A percentile compares a stretch with the other conserved stretches of the same genome.
These are phyloP conservation scores for Pseudococcus longispinus DNA, from an alignment of 2,888 invertebrate species.

Conservation along the genomic window DNA sequence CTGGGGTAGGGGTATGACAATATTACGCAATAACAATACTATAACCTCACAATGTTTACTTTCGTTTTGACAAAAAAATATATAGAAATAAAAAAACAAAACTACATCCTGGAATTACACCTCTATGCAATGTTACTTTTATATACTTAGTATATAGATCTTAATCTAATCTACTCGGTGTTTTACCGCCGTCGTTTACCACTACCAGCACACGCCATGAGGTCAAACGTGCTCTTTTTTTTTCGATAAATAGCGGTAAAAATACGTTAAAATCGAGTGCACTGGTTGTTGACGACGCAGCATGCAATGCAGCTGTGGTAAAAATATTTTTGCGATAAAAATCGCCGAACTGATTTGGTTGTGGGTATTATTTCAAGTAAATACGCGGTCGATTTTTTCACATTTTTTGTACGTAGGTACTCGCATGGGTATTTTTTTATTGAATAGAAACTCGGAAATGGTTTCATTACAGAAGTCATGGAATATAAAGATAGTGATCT, in stretches of 20 bases:
- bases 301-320: background rate
- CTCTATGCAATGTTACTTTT: background rate
- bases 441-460: background rate
- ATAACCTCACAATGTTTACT: background rate
- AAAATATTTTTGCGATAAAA: background rate
- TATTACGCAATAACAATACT: background rate
- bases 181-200: background rate
- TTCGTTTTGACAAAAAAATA: background rate
- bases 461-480: background rate
- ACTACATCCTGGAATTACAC: constrained; percentile 5
- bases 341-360: background rate
- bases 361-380: background rate
- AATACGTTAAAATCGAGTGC: constrained; percentile 22
- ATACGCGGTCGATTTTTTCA: background rate
- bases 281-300: background rate
- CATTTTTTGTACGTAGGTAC: background rate
- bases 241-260: background rate
- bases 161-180: background rate
- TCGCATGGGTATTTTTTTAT: background rate
- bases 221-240: background rate
- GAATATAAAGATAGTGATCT: background rate
- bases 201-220: constrained; percentile 25
- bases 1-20: background rate
- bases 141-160: background rate
- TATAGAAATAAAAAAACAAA: background rate